Evolutionary conservation across 2,797 vertebrate species (phyloP).

Genomic region (Saxicola maurus): DNA sequence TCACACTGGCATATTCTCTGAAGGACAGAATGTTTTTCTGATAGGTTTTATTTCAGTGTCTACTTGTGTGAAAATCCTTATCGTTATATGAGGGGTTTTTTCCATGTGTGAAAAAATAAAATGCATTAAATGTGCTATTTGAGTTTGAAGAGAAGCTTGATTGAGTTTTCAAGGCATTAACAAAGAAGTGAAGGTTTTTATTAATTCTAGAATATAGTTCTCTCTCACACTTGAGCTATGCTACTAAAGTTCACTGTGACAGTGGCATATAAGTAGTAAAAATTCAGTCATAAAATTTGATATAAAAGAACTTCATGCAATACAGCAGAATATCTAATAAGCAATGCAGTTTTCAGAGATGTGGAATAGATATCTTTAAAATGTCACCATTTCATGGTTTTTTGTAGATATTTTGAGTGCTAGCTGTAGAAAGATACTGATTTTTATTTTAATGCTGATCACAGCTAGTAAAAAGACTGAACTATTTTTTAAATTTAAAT

Average conservation of each 20-base stretch:
- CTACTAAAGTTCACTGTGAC: not conserved
- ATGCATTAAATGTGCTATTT: not conserved
- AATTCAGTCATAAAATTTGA: conserved; percentile 1
- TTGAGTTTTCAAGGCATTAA: conserved; percentile 40
- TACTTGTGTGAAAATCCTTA: not conserved
- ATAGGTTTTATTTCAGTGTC: not conserved
- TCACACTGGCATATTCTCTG: not conserved
- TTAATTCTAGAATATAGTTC: conserved; percentile 32
- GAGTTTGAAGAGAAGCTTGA: conserved; percentile 9
- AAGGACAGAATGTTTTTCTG: not conserved
- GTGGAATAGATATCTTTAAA: conserved; percentile 39
- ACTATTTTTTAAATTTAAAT: not conserved
- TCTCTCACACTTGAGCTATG: not conserved
- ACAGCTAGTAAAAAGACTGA: not conserved
- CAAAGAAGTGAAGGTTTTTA: conserved; percentile 18
- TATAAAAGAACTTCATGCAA: conserved; percentile 24
- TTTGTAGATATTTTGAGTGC: not conserved
- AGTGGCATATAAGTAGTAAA: conserved; percentile 12
- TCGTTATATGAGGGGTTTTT: not conserved
- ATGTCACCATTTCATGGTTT: conserved; percentile 12
- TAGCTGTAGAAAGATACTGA: not conserved
- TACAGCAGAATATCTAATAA: conserved; percentile 45
- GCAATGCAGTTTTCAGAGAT: not conserved
- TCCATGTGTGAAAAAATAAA: not conserved
- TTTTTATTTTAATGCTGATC: conserved; percentile 29